Evolutionary conservation across 2,797 vertebrate species (phyloP).

Genomic region (Oreochromis grahami): DNA sequence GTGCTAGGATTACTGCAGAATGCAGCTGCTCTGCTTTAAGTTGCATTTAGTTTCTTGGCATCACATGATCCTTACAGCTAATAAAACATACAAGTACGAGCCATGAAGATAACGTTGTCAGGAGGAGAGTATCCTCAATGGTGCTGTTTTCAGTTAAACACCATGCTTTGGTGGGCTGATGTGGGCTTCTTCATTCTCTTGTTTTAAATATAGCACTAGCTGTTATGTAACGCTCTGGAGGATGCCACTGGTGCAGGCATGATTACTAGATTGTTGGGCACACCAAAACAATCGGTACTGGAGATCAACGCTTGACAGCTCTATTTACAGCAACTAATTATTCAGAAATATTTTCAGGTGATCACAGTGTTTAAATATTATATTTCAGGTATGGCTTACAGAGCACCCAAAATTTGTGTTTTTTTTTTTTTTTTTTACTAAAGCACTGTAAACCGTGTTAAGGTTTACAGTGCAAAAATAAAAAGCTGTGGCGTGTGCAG

Average conservation of each 20-base stretch:
- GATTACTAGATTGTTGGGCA: slow-evolving; percentile 56
- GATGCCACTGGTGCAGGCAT: slow-evolving; percentile 51
- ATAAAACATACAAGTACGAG: background rate
- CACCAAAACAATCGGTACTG: slow-evolving; percentile 31
- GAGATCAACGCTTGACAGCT: background rate
- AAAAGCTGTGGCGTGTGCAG: background rate
- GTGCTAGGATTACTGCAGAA: background rate
- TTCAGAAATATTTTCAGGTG: background rate
- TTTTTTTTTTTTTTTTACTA: background rate
- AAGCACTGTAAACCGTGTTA: background rate
- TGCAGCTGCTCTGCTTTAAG: background rate
- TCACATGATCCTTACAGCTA: background rate
- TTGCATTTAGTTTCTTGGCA: background rate
- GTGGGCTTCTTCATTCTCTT: slow-evolving; percentile 65
- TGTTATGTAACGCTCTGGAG: slow-evolving; percentile 64
- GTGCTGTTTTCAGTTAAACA: slow-evolving; percentile 44
- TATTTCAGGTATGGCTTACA: background rate
- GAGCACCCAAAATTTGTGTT: background rate
- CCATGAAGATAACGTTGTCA: background rate
- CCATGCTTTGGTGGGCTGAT: slow-evolving; percentile 60
- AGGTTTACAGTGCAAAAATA: background rate
- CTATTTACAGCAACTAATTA: background rate
- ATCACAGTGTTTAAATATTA: background rate
- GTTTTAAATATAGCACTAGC: slow-evolving; percentile 71
- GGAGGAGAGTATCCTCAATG: slow-evolving; percentile 2